Evolutionary conservation across 2,113 vertebrate genomes (phyloP), one percentile per base, ranked within the genome.

Genomic region (Sapayoa aenigma): DNA sequence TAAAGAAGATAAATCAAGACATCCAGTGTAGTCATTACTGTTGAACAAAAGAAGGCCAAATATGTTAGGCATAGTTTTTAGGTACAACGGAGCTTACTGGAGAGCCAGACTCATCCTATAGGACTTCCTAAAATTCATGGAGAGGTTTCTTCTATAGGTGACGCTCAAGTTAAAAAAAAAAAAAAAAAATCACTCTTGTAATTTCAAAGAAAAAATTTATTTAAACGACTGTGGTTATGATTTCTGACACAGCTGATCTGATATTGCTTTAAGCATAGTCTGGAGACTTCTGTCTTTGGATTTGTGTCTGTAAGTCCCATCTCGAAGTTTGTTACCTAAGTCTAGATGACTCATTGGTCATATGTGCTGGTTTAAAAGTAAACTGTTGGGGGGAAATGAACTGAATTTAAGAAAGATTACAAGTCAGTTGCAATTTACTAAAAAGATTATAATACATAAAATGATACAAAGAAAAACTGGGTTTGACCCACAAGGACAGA

Each of bases 1-100:
- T 95, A 80, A 90, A 87, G 93, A 90, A 83, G 39, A 92, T 86
- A 95, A 95, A 97, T 92, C 92, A 96, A 88, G 76, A 82, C 35
- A 89, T 68, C 42, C 39, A 37, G 14, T 73, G 47, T 63, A 85
- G 44, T 89, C 28, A 65, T 85, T 74, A n/a, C 30, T 19, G 7
- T 87, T 92, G 91, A 95, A 67, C 41, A 79, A 89, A 87, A 27
- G 33, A 93, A 95, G 66, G 39, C 41, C 71, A 95, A 60, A 60
- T 75, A 69, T 1, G 1, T 18, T 91, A 31, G 69, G 39, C 41
- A 47, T 11, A 63, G 4, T 5, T 80, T 93, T 94, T 80, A 80
- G 75, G n/a, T 85, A 44, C 28, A 79, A n/a, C 6, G 30, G 5
- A 49, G 7, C 33, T n/a, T 65, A 65, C 31, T 76, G 41, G 9